These are phyloP conservation scores for Bergia sp. DNA, from an alignment of 92 coral and sea anemone species.

Conservation along the genomic window DNA sequence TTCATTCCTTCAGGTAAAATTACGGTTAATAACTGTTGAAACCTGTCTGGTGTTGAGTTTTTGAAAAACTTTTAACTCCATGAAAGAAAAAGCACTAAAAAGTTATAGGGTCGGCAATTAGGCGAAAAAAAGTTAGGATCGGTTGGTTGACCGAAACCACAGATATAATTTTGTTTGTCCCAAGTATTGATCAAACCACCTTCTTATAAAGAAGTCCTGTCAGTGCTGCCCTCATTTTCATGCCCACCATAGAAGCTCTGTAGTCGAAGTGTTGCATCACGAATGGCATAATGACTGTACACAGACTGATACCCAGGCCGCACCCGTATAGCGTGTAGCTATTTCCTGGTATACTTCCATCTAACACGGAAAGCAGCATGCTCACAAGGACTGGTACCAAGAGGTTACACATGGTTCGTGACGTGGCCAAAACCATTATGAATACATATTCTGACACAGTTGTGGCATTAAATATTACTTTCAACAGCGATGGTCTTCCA, in stretches of 20 bases:
- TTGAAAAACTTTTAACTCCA: too few relatives aligned
- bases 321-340: not conserved
- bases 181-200: not conserved
- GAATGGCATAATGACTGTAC: not conserved
- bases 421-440: not conserved
- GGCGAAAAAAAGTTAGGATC: too few relatives aligned
- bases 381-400: not conserved
- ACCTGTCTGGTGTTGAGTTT: too few relatives aligned
- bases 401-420: not conserved
- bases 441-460: too few relatives aligned
- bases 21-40: too few relatives aligned
- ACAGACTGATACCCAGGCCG: not conserved
- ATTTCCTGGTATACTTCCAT: not conserved
- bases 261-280: constrained; percentile 2
- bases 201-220: not conserved
- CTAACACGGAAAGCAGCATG: not conserved
- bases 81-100: too few relatives aligned
- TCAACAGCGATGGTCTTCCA: not conserved
- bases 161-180: too few relatives aligned
- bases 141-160: too few relatives aligned
- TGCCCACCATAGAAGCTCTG: not conserved
- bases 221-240: too few relatives aligned
- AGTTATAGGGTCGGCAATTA: too few relatives aligned
- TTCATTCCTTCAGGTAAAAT: too few relatives aligned
- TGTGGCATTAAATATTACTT: not conserved